These are phyloP conservation scores for Mamestra configurata DNA, from an alignment of 1,140 invertebrate genomes.

Conservation along the genomic window DNA sequence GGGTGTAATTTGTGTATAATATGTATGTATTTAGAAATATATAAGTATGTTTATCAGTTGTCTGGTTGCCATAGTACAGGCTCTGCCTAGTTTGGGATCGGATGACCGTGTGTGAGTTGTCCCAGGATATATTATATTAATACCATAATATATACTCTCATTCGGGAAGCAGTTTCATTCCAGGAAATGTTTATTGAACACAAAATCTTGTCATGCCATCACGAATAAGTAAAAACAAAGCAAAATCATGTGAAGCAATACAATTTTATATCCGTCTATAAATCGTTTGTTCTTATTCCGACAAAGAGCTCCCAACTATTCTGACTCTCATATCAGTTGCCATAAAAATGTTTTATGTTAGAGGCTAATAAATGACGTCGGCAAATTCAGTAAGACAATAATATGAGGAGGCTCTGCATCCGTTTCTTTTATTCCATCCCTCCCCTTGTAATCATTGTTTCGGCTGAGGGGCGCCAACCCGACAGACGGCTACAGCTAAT, in stretches of 20 bases:
- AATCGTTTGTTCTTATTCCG: slow-evolving; percentile 79
- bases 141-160: too few species aligned
- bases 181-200: slow-evolving; percentile 8
- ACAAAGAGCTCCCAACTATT: slow-evolving; percentile 71
- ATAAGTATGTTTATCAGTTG: too few species aligned
- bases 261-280: slow-evolving; percentile 81
- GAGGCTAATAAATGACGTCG: slow-evolving; percentile 88
- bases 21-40: too few species aligned
- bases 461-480: slow-evolving; percentile 77
- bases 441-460: slow-evolving; percentile 83
- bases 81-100: too few species aligned
- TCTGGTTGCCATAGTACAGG: too few species aligned
- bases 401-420: slow-evolving; percentile 82
- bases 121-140: too few species aligned
- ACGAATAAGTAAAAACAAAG: slow-evolving; percentile 26
- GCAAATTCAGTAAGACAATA: slow-evolving; percentile 86
- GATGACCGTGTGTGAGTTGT: too few species aligned
- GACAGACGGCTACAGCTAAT: slow-evolving; percentile 76
- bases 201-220: not conserved
- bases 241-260: slow-evolving; percentile 60
- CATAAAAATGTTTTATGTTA: slow-evolving; percentile 88
- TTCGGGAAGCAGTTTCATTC: not conserved
- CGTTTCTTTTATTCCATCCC: slow-evolving; percentile 76
- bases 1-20: too few species aligned
- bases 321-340: slow-evolving; percentile 79